A percentile compares a stretch with the other conserved stretches of the same genome.
These are phyloP conservation scores for Pristionchus pacificus DNA, from an alignment of 1,140 invertebrate genomes.

Conservation along the genomic window DNA sequence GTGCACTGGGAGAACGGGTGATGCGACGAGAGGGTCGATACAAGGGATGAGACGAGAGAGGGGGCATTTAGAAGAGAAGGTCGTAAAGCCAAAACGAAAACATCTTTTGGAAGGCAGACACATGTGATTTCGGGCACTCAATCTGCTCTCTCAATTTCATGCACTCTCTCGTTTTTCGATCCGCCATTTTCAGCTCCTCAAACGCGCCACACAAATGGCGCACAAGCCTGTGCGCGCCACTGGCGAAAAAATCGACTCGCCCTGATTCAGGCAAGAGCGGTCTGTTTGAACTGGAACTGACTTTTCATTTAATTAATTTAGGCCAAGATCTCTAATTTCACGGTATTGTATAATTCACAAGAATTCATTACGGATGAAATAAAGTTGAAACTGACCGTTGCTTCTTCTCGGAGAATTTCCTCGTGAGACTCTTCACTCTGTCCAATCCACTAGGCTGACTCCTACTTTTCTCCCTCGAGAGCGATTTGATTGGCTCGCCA, in stretches of 20 bases:
- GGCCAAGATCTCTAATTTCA: too few relatives aligned
- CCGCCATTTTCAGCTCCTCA: too few relatives aligned
- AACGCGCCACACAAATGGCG: constrained; percentile 3
- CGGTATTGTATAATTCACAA: too few relatives aligned
- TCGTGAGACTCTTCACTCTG: constrained; percentile 35
- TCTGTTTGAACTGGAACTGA: background rate
- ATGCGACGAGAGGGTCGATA: background rate
- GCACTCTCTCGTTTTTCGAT: constrained; percentile 6
- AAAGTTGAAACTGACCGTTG: too few relatives aligned
- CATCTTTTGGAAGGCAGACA: background rate
- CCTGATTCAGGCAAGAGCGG: background rate
- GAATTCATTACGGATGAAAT: too few relatives aligned
- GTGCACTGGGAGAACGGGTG: too few relatives aligned
- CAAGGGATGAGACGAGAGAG: constrained; percentile 6
- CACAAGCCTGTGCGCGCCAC: background rate
- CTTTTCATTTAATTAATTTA: too few relatives aligned
- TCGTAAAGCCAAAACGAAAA: constrained; percentile 5
- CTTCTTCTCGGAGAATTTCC: constrained; percentile 34
- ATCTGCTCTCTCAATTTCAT: background rate
- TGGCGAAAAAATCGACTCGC: background rate
- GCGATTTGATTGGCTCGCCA: constrained; percentile 4
- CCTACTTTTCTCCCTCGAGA: constrained; percentile 24
- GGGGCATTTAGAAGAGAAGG: constrained; percentile 5
- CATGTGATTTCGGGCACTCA: background rate
- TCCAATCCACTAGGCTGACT: constrained; percentile 40